Evolutionary conservation across 1,140 invertebrate genomes (phyloP).

Genomic region (Lepidurus arcticus): DNA sequence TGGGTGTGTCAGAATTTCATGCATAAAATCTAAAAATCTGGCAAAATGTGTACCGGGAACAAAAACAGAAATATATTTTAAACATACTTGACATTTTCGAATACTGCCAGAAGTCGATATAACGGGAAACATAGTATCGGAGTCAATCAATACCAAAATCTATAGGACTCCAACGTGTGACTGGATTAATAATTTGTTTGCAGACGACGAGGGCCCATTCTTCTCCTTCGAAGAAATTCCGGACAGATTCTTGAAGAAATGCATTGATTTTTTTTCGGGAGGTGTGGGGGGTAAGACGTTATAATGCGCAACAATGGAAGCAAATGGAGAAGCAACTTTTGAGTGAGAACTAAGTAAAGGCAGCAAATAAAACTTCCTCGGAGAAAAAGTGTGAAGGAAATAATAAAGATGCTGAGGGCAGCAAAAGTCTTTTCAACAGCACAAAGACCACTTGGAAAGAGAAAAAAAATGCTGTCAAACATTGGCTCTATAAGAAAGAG

Average conservation of each 20-base stretch:
- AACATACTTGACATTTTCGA: background rate
- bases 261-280: background rate
- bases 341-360: background rate
- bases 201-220: background rate
- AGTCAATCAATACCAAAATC: background rate
- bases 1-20: background rate
- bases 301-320: background rate
- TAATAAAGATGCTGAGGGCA: background rate
- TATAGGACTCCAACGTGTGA: background rate
- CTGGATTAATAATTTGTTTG: background rate
- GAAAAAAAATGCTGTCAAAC: conserved; percentile 19
- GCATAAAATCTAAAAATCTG: background rate
- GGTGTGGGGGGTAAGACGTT: background rate
- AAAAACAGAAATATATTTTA: background rate
- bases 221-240: background rate
- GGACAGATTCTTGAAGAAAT: background rate
- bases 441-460: background rate
- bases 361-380: background rate
- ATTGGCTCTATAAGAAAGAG: background rate
- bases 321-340: background rate
- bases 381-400: background rate
- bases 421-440: background rate
- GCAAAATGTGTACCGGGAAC: background rate
- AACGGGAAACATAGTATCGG: background rate
- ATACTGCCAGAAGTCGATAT: background rate